Evolutionary conservation across 2,888 invertebrate genomes (phyloP).

Genomic region (Malthinus seriepunctatus): DNA sequence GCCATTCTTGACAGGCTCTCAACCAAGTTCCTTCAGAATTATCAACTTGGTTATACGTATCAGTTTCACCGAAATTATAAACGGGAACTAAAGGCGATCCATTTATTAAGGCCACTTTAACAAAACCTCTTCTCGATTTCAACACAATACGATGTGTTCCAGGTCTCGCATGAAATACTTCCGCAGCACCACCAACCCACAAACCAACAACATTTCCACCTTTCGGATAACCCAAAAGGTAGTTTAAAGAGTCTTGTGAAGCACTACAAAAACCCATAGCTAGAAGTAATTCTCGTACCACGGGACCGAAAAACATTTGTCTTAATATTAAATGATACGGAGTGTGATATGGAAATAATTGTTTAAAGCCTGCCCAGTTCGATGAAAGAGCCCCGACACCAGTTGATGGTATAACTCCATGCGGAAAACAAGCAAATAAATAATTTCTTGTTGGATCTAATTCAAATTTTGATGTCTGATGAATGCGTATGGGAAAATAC

Average conservation of each 20-base stretch:
- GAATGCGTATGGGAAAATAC: slow-evolving; percentile 84
- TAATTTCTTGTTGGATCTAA: slow-evolving; percentile 82
- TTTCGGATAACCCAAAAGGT: slow-evolving; percentile 59
- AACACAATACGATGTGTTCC: too few species aligned
- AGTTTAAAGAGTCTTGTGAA: slow-evolving; percentile 67
- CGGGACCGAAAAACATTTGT: slow-evolving; percentile 71
- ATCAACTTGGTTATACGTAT: too few species aligned
- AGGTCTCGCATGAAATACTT: too few species aligned
- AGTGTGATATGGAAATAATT: slow-evolving; percentile 58
- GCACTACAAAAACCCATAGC: slow-evolving; percentile 62
- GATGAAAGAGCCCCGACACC: slow-evolving; percentile 79
- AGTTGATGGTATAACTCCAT: slow-evolving; percentile 81
- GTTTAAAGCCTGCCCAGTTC: slow-evolving; percentile 59
- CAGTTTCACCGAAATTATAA: too few species aligned
- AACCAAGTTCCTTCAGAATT: too few species aligned
- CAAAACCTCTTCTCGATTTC: too few species aligned
- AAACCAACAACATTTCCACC: slow-evolving; percentile 70
- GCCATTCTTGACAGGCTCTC: too few species aligned
- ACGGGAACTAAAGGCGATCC: too few species aligned
- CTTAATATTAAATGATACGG: slow-evolving; percentile 60
- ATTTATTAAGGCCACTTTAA: too few species aligned
- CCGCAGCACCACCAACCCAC: slow-evolving; percentile 88
- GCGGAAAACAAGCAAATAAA: slow-evolving; percentile 86
- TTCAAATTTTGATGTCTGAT: slow-evolving; percentile 83
- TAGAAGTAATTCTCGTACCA: slow-evolving; percentile 70